These are phyloP conservation scores for Crypturellus tataupa DNA, from an alignment of 2,797 vertebrate species.

Conservation along the genomic window DNA sequence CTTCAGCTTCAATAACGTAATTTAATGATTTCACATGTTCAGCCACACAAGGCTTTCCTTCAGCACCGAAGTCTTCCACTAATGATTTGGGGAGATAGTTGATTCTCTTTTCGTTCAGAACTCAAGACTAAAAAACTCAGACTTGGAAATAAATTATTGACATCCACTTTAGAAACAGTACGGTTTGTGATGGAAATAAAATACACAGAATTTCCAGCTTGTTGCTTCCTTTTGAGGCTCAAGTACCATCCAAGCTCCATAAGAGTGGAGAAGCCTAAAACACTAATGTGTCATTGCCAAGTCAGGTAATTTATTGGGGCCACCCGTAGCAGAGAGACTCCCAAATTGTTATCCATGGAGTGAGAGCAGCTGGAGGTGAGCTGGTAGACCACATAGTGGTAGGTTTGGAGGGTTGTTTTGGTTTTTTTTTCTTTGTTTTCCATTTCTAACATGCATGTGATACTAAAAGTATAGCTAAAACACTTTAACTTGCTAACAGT, in stretches of 20 bases:
- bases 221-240: constrained; percentile 3
- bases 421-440: not conserved
- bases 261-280: not conserved
- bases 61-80: constrained; percentile 34
- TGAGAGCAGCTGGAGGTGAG: rapidly evolving
- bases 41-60: constrained; percentile 24
- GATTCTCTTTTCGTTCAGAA: constrained; percentile 35
- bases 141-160: constrained; percentile 55
- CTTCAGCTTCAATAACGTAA: constrained; percentile 45
- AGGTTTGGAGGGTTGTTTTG: not conserved
- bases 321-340: not conserved
- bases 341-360: not conserved
- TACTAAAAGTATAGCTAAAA: not conserved
- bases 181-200: constrained; percentile 18
- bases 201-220: not conserved
- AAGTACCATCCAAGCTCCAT: not conserved
- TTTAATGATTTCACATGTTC: constrained; percentile 58
- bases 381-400: rapidly evolving
- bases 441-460: not conserved
- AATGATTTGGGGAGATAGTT: constrained; percentile 50
- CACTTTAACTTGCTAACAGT: not conserved
- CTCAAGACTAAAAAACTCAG: constrained; percentile 4
- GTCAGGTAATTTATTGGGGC: not conserved
- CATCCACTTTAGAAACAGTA: constrained; percentile 19
- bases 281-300: not conserved